These are phyloP conservation scores for Ibidorhyncha struthersii DNA, from an alignment of 2,113 vertebrate species.

Conservation along the genomic window DNA sequence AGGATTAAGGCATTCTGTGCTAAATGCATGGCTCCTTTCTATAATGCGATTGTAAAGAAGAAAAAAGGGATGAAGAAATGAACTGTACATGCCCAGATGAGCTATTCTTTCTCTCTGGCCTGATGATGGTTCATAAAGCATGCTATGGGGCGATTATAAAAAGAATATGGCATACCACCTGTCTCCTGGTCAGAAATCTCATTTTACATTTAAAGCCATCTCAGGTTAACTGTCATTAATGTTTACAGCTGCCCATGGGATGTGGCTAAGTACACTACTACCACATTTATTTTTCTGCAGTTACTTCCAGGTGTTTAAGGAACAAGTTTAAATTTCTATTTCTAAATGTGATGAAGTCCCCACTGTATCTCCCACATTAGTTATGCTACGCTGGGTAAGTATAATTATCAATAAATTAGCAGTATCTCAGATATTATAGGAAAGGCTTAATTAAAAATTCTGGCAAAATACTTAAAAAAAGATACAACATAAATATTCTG, in stretches of 20 bases:
- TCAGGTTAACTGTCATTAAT: constrained; percentile 39
- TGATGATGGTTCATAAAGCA: constrained; percentile 55
- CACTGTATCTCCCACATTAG: not conserved
- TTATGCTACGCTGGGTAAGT: not conserved
- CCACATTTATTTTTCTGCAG: not conserved
- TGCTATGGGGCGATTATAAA: constrained; percentile 43
- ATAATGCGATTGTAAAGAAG: not conserved
- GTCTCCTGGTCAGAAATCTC: constrained; percentile 38
- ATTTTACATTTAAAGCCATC: constrained; percentile 13
- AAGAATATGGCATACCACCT: constrained; percentile 44
- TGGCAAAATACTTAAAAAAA: not conserved
- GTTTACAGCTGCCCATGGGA: constrained; percentile 15
- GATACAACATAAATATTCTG: not conserved
- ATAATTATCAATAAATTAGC: constrained; percentile 12
- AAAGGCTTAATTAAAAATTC: not conserved
- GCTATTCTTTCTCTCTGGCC: not conserved
- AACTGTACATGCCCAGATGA: constrained; percentile 22
- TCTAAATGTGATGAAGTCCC: not conserved
- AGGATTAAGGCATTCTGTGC: constrained; percentile 5
- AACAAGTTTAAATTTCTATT: constrained; percentile 2
- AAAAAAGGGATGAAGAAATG: constrained; percentile 38
- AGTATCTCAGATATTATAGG: not conserved
- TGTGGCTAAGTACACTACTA: not conserved
- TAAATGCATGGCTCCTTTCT: not conserved
- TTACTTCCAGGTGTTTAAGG: constrained; percentile 4